Evolutionary conservation across 2,113 vertebrate genomes (phyloP), one percentile per base, ranked within the genome.

Genomic region (Indicator maculatus): DNA sequence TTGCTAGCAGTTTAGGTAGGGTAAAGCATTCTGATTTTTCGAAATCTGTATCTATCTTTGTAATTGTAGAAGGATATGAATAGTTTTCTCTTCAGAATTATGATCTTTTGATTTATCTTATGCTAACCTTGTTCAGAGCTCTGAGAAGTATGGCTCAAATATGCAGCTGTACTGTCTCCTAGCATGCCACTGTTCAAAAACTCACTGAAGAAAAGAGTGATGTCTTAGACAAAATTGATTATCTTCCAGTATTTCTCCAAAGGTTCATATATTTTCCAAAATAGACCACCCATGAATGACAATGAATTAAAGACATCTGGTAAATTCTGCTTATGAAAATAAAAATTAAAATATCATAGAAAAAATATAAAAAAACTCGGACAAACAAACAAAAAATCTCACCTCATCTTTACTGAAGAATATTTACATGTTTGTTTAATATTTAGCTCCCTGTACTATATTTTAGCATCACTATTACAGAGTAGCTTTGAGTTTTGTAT

Each of bases 371-470:
- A 86, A 78, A 38, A 60, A 3, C 8, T 6, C 16, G 6, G 17
- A 44, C 41, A 47, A 47, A 47, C 20, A 47, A 47, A 47, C 45
- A 47, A 47, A 56, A 61, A 77, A 80, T 17, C 23, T 76, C 11
- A 18, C 2, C 55, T 81, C 38, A 41, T 69, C 28, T 11, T 67
- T 56, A 76, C 4, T 61, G 65, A 81, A 77, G 47, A 47, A 58
- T 56, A 1, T 55, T 66, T 79, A 3, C 36, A 31, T 63, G 5
- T 44, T 75, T 6, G 1, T 0, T 1, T 50, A 55, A 36, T 1
- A 71, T 82, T 77, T 84, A 20, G 15, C 67, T 90, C 8, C 47
- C 19, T 16, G 10, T 58, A 45, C 17, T 86, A 12, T 56, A 21
- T 64, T 86, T 77, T 89, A 44, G 50, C 30, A 7, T 11, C 15